Percentiles rank a stretch among this genome's conserved stretches.
Conservation (phyloP, 2,888 invertebrate genomes). For the Drosophila histrio region DNA sequence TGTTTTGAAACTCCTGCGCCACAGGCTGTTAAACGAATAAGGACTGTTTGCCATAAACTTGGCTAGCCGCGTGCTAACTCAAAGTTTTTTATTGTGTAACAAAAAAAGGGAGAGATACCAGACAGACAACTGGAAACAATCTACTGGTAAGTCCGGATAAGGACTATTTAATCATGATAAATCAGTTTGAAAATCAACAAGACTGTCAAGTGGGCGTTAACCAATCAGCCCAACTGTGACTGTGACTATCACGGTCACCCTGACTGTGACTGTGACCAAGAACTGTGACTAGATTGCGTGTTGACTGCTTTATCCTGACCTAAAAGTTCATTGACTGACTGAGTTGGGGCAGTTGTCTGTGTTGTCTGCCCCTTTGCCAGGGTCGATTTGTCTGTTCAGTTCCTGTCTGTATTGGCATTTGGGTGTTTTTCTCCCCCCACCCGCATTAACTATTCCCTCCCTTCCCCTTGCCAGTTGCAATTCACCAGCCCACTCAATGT, state of each 20-base stretch:
- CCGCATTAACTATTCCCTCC: constrained; percentile 49
- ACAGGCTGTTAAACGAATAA: constrained; percentile 40
- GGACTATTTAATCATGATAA: background rate
- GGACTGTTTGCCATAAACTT: constrained; percentile 56
- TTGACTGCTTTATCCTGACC: constrained; percentile 50
- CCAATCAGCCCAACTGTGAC: background rate
- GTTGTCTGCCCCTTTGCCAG: constrained; percentile 17
- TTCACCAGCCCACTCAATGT: constrained; percentile 34
- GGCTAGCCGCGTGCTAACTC: constrained; percentile 45
- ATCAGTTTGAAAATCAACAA: constrained; percentile 10
- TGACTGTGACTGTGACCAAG: constrained; percentile 14
- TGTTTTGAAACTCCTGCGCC: constrained; percentile 57
- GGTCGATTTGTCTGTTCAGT: constrained; percentile 30
- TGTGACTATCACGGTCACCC: constrained; percentile 1
- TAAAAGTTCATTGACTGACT: constrained; percentile 72
- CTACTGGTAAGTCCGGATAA: constrained; percentile 39
- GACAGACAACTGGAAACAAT: constrained; percentile 2
- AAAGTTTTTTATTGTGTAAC: constrained; percentile 65
- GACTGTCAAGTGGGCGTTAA: constrained; percentile 27
- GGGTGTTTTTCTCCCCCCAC: background rate
- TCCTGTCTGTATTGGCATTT: constrained; percentile 63
- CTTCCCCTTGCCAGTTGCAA: background rate
- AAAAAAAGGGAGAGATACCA: constrained; percentile 4
- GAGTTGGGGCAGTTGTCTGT: constrained; percentile 48
- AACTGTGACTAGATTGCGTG: constrained; percentile 53